phyloP scores from a whole-genome alignment of 2,113 vertebrate species.

The cattle (Bos taurus) region DNA sequence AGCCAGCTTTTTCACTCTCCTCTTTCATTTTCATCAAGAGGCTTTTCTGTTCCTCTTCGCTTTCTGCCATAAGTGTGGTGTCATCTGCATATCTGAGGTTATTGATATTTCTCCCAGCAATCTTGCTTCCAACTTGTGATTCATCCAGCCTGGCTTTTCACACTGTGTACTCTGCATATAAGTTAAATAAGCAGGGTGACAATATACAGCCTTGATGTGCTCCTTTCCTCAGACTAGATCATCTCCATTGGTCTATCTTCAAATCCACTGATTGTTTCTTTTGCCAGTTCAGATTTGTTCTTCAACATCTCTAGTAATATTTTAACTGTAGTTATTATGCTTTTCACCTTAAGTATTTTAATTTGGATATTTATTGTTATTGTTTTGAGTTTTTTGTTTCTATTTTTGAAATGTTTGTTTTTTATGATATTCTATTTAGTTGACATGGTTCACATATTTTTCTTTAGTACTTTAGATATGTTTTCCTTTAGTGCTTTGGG shows the following conservation, averaged over 20 bases:
- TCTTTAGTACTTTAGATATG: neutral
- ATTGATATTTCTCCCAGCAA: neutral
- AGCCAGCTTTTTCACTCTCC: neutral
- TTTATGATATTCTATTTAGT: neutral
- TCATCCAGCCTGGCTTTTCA: neutral
- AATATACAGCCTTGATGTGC: neutral
- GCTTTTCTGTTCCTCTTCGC: neutral
- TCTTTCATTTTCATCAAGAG: neutral
- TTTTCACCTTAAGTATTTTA: neutral
- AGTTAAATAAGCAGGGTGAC: neutral
- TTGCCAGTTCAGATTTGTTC: neutral
- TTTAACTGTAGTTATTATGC: neutral
- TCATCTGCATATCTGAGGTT: neutral
- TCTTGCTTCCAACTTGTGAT: neutral
- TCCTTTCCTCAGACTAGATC: neutral
- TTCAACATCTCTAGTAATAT: neutral
- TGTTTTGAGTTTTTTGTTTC: neutral
- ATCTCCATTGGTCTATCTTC: neutral
- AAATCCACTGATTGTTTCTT: neutral
- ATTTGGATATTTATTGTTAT: neutral
- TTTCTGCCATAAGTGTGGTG: neutral
- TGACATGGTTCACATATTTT: neutral
- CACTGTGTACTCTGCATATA: neutral
- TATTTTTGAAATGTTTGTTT: neutral
- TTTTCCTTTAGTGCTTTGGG: slow-evolving; percentile 8